Conservation (phyloP, 2,113 vertebrate species). For the Heterotilapia buettikoferi region DNA sequence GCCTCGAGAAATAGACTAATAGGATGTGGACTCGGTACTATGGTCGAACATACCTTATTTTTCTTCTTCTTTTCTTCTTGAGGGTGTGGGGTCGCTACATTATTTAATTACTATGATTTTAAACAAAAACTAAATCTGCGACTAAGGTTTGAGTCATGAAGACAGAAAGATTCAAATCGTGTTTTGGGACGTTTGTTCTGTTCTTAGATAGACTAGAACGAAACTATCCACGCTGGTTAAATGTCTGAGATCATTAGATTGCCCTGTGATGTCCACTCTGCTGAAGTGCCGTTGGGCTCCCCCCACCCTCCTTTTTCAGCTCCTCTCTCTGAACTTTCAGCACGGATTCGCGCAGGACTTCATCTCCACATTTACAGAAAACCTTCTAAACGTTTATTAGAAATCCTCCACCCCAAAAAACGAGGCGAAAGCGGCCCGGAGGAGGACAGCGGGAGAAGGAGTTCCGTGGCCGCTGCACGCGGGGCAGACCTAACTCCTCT, state of each 20-base stretch:
- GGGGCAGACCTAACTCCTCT: constrained; percentile 30
- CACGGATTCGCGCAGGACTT: neutral
- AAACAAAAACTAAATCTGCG: neutral
- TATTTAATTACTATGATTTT: neutral
- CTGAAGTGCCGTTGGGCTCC: neutral
- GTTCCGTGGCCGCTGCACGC: constrained; percentile 20
- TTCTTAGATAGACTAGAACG: neutral
- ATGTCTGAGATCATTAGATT: neutral
- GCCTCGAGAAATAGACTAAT: neutral
- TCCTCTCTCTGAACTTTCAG: neutral
- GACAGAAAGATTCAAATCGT: neutral
- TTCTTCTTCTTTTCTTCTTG: neutral
- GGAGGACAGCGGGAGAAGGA: neutral
- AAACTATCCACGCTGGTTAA: neutral
- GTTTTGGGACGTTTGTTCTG: neutral
- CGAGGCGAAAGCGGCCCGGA: neutral
- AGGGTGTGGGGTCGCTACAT: neutral
- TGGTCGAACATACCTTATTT: neutral
- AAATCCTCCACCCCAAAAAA: neutral
- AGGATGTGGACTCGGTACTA: neutral
- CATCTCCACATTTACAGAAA: neutral
- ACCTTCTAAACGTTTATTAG: neutral
- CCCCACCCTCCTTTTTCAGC: neutral
- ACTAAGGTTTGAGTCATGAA: neutral
- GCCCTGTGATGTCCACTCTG: neutral